phyloP scores from a whole-genome alignment of 2,888 invertebrate species.

The Drosophila pseudotalamancana region DNA sequence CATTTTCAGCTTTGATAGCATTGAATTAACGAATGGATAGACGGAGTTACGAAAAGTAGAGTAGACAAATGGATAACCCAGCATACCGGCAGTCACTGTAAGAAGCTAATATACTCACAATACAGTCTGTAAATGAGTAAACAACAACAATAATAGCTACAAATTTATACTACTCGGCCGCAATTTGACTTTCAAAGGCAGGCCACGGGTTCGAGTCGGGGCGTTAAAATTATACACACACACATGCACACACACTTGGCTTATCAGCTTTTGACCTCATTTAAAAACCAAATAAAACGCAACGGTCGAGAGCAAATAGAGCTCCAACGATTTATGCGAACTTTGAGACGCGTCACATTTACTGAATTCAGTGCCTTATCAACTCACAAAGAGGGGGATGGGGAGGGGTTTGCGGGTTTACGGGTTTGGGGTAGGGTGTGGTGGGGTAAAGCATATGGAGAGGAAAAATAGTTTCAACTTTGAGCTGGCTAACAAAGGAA shows the following conservation, averaged over 20 bases:
- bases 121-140: no score
- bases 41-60: no score
- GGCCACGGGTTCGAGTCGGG: constrained; percentile 52
- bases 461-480: background rate
- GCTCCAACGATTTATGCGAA: constrained; percentile 61
- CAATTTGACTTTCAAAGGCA: constrained; percentile 41
- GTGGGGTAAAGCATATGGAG: background rate
- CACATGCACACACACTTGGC: constrained; percentile 11
- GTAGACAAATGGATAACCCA: no score
- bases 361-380: constrained; percentile 42
- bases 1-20: no score
- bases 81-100: no score
- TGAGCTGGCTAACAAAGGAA: constrained; percentile 1
- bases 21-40: no score
- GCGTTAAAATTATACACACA: constrained; percentile 53
- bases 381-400: constrained; percentile 3
- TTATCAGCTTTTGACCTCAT: constrained; percentile 80
- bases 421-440: background rate
- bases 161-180: constrained; percentile 20
- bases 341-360: constrained; percentile 59
- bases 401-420: background rate
- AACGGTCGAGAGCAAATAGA: constrained; percentile 57
- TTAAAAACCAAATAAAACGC: constrained; percentile 74
- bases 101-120: no score
- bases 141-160: no score